phyloP scores from a whole-genome alignment of 1,140 invertebrate genomes.

The Penaeus indicus region DNA sequence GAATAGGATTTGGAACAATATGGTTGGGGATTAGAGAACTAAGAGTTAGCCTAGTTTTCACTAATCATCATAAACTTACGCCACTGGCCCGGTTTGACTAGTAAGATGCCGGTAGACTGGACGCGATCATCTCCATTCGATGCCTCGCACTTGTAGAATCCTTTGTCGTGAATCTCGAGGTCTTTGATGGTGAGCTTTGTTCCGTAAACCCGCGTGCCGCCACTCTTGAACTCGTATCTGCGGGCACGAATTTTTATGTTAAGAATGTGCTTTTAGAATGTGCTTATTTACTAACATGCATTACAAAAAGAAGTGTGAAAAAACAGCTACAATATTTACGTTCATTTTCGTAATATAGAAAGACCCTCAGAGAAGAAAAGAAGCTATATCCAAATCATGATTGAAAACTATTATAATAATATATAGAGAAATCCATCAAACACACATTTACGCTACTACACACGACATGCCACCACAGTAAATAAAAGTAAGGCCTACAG shows the following conservation, averaged over 20 bases:
- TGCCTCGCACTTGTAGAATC: slow-evolving; percentile 80
- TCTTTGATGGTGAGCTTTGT: slow-evolving; percentile 76
- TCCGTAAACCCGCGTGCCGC: slow-evolving; percentile 64
- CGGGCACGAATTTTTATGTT: not conserved
- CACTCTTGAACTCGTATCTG: slow-evolving; percentile 57
- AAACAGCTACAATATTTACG: too few species aligned
- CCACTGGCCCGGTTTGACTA: slow-evolving; percentile 73
- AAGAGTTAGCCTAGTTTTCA: not conserved
- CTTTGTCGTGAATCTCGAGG: slow-evolving; percentile 78
- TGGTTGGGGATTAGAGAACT: not conserved
- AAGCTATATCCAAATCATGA: too few species aligned
- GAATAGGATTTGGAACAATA: not conserved
- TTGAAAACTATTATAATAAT: too few species aligned
- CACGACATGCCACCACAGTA: not conserved
- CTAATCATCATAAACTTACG: slow-evolving; percentile 37
- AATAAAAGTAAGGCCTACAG: too few species aligned
- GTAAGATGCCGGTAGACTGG: slow-evolving; percentile 76
- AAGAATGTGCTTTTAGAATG: not conserved
- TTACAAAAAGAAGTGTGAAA: too few species aligned
- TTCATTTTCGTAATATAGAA: too few species aligned
- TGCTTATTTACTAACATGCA: too few species aligned
- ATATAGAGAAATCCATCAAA: too few species aligned
- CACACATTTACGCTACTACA: not conserved
- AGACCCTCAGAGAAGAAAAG: too few species aligned
- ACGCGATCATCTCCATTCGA: slow-evolving; percentile 76